Evolutionary conservation across 2,888 invertebrate species (phyloP).

Genomic region (Dolichomitus sp.): DNA sequence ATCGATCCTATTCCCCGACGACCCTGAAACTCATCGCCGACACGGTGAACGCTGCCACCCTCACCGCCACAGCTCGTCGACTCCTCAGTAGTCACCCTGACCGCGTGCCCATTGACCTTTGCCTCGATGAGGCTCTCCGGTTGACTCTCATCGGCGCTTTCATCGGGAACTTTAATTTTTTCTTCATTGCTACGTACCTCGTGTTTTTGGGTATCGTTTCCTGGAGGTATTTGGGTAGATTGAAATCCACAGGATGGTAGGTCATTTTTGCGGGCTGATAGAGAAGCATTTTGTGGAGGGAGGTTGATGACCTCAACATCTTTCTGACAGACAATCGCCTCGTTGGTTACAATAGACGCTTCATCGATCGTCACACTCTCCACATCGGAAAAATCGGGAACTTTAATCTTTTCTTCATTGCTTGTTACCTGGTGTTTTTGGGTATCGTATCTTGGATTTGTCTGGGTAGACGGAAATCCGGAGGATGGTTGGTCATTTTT

Average conservation of each 20-base stretch:
- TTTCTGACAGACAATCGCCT: slow-evolving; percentile 23
- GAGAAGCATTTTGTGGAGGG: neutral
- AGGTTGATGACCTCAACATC: neutral
- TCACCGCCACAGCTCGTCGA: slow-evolving; percentile 17
- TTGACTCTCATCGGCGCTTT: slow-evolving; percentile 41
- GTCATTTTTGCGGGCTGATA: slow-evolving; percentile 1
- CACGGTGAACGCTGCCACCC: neutral
- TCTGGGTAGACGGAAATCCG: neutral
- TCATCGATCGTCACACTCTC: slow-evolving; percentile 24
- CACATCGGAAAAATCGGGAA: slow-evolving; percentile 51
- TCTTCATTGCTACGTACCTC: neutral
- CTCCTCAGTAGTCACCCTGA: slow-evolving; percentile 72
- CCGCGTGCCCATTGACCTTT: slow-evolving; percentile 67
- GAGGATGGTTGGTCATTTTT: neutral
- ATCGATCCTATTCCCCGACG: slow-evolving; percentile 60
- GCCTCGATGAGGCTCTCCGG: slow-evolving; percentile 40
- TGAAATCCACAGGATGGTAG: neutral
- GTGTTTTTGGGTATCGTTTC: neutral
- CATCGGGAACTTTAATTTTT: slow-evolving; percentile 7
- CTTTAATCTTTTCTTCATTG: too few relatives aligned
- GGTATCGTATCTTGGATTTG: neutral
- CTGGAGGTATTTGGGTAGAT: neutral
- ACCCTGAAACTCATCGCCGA: slow-evolving; percentile 43
- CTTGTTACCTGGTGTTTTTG: neutral
- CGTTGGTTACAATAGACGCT: neutral